Evolutionary conservation across 2,113 vertebrate genomes (phyloP), one percentile per base, ranked within the genome.

Genomic region (Ceyx cyanopectus): DNA sequence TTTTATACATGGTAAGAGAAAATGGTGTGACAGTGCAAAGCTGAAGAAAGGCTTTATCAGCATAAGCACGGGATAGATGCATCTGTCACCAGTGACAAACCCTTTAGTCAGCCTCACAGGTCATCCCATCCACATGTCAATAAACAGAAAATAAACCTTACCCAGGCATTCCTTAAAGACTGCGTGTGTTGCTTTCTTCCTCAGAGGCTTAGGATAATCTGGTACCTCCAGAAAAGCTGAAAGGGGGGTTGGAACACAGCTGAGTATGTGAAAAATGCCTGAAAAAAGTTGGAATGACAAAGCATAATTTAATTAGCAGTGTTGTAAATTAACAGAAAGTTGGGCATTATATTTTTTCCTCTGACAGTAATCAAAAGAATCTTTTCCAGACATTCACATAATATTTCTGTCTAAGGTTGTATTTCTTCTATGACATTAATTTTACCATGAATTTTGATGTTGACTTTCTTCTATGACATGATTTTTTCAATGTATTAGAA

Each of bases 61-160:
- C 58, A 73, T 57, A 84, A 89, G 23, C 45, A 40, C 0, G 3
- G 30, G 22, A 76, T 53, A 14, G 69, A 45, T 78, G 27, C 87
- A 85, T 93, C 75, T 87, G 58, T 84, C 58, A 85, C 26, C 69
- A 89, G 29, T 82, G 78, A 87, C 58, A 94, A 92, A 75, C 2
- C 12, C 12, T 30, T 16, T 53, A 87, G 74, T 87, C 62, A 94
- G 85, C 58, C 63, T 62, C 34, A 46, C 9, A 85, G 41, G 63
- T 89, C 32, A 50, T 85, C 12, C 19, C 14, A 30, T 58, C 13
- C 14, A 63, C 41, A 45, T 57, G 19, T 24, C 63, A 89, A 77
- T 58, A 66, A 91, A 87, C 54, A 50, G 53, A 79, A 84, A 79
- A 91, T 41, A 60, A 89, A 51, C 12, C 45, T 79, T 85, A 73